Percentiles rank a stretch among this genome's conserved stretches.
These are phyloP conservation scores for Neolamprologus ventralis DNA, from an alignment of 2,113 vertebrate genomes.

Conservation along the genomic window DNA sequence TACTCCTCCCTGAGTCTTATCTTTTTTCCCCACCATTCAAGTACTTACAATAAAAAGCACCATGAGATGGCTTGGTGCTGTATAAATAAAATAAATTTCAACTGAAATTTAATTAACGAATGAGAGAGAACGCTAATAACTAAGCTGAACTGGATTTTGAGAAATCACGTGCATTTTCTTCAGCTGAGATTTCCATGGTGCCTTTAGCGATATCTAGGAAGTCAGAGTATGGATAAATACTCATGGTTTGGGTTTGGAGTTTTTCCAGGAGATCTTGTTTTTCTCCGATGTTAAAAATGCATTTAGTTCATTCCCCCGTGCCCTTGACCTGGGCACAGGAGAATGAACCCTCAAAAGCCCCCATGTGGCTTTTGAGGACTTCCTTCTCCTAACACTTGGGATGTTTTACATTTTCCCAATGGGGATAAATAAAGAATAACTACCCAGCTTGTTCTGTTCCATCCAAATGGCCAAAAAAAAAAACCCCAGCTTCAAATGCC, in stretches of 20 bases:
- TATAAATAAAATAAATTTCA: background rate
- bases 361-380: background rate
- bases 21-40: background rate
- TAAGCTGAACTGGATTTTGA: background rate
- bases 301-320: background rate
- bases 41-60: background rate
- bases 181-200: background rate
- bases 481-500: rapidly evolving
- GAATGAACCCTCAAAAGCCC: background rate
- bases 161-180: background rate
- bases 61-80: background rate
- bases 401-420: background rate
- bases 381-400: background rate
- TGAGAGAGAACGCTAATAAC: background rate
- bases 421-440: background rate
- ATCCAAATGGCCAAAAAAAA: background rate
- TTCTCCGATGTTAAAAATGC: background rate
- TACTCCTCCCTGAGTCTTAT: background rate
- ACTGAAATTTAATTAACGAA: background rate
- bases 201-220: background rate
- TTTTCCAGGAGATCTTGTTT: background rate
- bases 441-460: background rate
- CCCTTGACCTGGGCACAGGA: background rate
- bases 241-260: background rate
- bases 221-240: background rate